Percentiles rank a stretch among this genome's conserved stretches.
Evolutionary conservation across 2,888 invertebrate genomes (phyloP).

Genomic region (Lasioglossum marginatum): DNA sequence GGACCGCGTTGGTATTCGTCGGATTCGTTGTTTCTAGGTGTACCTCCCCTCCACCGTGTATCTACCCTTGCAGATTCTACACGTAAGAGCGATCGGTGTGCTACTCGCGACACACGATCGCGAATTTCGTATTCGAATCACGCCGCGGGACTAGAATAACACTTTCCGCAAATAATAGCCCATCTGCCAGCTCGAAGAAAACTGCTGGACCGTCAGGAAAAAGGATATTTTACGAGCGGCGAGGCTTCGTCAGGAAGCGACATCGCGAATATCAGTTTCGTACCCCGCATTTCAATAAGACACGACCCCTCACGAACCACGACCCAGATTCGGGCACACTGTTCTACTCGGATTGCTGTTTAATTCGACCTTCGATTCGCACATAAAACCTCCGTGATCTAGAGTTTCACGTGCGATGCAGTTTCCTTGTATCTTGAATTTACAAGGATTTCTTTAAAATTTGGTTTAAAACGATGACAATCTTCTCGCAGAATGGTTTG

Average conservation of each 20-base stretch:
- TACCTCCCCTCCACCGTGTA: not conserved
- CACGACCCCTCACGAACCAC: not conserved
- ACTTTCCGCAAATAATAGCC: conserved; percentile 64
- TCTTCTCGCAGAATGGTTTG: too few relatives aligned
- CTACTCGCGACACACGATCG: not conserved
- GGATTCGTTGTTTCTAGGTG: conserved; percentile 33
- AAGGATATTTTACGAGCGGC: conserved; percentile 58
- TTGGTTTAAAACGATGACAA: too few relatives aligned
- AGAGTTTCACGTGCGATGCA: not conserved
- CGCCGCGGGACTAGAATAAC: conserved; percentile 57
- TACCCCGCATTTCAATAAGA: conserved; percentile 66
- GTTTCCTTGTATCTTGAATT: not conserved
- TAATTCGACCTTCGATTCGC: not conserved
- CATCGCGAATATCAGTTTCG: conserved; percentile 64
- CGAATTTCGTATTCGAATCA: conserved; percentile 59
- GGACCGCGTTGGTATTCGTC: not conserved
- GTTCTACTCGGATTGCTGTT: not conserved
- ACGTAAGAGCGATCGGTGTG: not conserved
- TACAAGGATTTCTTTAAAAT: too few relatives aligned
- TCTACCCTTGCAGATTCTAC: not conserved
- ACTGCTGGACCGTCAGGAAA: conserved; percentile 59
- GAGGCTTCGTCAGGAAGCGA: conserved; percentile 61
- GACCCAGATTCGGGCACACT: conserved; percentile 23
- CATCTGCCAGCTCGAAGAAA: conserved; percentile 44
- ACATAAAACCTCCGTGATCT: not conserved